Conservation (phyloP, 2,113 vertebrate genomes). For the Toxotes jaculatrix region DNA sequence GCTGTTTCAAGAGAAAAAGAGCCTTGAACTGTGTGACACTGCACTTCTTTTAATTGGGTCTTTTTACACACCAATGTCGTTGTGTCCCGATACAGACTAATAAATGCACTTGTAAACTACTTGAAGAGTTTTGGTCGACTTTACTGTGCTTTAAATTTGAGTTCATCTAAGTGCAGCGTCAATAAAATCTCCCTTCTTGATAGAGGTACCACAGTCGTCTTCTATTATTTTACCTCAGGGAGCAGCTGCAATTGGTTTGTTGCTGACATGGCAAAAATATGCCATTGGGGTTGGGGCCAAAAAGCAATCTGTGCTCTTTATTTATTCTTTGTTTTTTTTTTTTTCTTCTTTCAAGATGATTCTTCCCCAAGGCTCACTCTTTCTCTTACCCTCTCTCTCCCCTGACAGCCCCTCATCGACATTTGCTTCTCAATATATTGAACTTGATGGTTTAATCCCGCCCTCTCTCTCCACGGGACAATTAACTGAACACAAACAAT, state of each 20-base stretch:
- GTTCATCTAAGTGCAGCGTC: conserved; percentile 53
- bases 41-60: conserved; percentile 3
- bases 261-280: conserved; percentile 71
- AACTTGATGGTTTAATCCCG: conserved; percentile 77
- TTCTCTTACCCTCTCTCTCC: conserved; percentile 35
- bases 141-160: conserved; percentile 19
- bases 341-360: conserved; percentile 64
- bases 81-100: conserved; percentile 18
- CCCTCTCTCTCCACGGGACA: conserved; percentile 69
- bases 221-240: conserved; percentile 51
- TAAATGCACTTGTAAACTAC: conserved; percentile 24
- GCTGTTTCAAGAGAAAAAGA: conserved; percentile 36
- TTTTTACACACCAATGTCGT: conserved; percentile 12
- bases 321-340: conserved; percentile 69
- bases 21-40: conserved; percentile 25
- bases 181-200: conserved; percentile 29
- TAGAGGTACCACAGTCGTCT: conserved; percentile 36
- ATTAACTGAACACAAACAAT: conserved; percentile 79
- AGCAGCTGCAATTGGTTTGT: conserved; percentile 72
- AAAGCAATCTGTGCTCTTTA: conserved; percentile 72
- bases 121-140: conserved; percentile 30
- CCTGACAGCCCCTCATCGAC: conserved; percentile 64
- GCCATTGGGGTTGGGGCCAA: conserved; percentile 54
- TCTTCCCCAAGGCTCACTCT: conserved; percentile 54
- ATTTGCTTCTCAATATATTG: conserved; percentile 75